Evolutionary conservation across 2,113 vertebrate genomes (phyloP), one percentile per base, ranked within the genome.

Genomic region (Coturnix japonica): DNA sequence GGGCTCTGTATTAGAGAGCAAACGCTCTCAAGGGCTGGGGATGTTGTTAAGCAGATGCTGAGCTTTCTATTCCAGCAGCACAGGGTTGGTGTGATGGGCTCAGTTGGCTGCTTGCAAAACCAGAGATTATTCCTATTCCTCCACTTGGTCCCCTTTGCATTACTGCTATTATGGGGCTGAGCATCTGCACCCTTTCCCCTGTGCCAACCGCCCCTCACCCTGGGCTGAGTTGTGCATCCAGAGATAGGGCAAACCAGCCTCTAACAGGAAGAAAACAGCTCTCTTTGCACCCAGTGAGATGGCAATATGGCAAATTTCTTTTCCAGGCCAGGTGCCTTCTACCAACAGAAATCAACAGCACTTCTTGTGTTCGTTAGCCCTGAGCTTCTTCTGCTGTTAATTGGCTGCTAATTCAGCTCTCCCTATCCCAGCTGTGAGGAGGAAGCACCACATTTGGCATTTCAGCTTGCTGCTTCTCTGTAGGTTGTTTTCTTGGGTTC

Each of bases 171-270:
- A 1, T 0, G n/a, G 60, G 19, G 37, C 14, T 7, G 54, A 87
- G 41, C 60, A 31, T 5, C 76, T 18, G 28, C 2, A 0, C 33
- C 47, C 25, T 65, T 26, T 60, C 39, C 64, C 63, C 39, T 23
- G 1, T 6, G 3, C 87, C 39, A n/a, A 21, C 22, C 67, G 7
- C 3, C 28, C 57, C 44, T 19, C 1, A 1, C 22, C 13, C 59
- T 43, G 41, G 8, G 13, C 44, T 1, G 9, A 11, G 65, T 22
- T 61, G 35, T 0, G 3, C 57, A 1, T 2, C 0, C 0, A 0
- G 69, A 78, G 81, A 65, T 57, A 35, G 75, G 31, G n/a, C 0
- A 6, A n/a, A 65, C 80, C 49, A 53, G 63, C 69, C 86, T 17
- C 76, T 44, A 6, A 35, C 0, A 19, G 23, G 70, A 33, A 21